Base-by-base conservation (phyloP, 2,888 invertebrate species). In the Lymantria monacha region DNA sequence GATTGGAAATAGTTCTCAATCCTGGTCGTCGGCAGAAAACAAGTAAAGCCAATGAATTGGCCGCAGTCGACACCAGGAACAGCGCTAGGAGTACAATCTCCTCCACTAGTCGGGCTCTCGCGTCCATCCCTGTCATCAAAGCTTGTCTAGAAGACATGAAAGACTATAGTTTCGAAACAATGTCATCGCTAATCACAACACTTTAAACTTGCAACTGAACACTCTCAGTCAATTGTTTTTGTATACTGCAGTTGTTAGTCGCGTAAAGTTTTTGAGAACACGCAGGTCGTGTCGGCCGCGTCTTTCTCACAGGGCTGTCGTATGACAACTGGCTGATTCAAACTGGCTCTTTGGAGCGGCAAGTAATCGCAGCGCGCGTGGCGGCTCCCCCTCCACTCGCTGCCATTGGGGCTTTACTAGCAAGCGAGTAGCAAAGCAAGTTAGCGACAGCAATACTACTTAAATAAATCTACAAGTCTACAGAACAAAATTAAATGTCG, bases 1-100 rank as follows among this genome's bases (percentile, higher is more conserved):
- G 93, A 92, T 96, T 96, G 53, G 96, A 96, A 69, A 96, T 94
- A 62, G 95, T 96, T 72, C 96, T 92, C 45, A 96, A 88, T 44
- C 94, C 94, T 46, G 96, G 94, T 64, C 95, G 92, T 69, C 94
- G 92, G 78, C 94, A 93, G 85, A 96, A 96, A 46, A 96, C 94
- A 64, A 96, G 85, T 63, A 96, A 91, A 51, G 96, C 94, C 64
- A 95, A 92, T 45, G 93, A 93, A 79, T 96, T 96, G 71, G 95
- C 94, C 54, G 94, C 92, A 49, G 95, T 92, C 51, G 96, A 95
- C 65, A 94, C 92, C 74, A 93, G 85, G 76, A 94, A 93, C 67
- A 94, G 79, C 54, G 83, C 83, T 65, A 91, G 87, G 83, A 91
- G 90, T 57, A 89, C 74, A 57, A 90, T 84, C 85, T 90, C 87